These are phyloP conservation scores for Stichopus horrens DNA, from an alignment of 53 echinoderm and acorn worm species.

Conservation along the genomic window DNA sequence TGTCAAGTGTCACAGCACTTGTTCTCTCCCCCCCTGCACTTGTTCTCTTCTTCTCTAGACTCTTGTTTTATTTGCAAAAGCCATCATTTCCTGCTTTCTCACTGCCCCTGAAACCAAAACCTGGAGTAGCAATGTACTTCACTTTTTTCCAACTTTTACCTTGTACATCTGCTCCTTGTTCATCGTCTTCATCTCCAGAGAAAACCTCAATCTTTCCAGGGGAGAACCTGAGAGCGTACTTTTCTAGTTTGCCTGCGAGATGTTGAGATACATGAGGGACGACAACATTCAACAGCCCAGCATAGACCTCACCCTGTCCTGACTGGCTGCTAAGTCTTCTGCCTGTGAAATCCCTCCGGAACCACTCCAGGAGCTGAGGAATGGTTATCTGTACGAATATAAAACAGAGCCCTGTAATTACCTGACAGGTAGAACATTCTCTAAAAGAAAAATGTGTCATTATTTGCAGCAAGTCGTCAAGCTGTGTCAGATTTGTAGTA, in stretches of 20 bases:
- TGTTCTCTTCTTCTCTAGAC: too few species aligned
- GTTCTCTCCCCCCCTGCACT: too few species aligned
- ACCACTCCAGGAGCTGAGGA: constrained; percentile 89
- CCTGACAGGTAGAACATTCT: background rate
- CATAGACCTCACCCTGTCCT: constrained; percentile 69
- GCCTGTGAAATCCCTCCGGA: constrained; percentile 90
- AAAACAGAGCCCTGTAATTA: background rate
- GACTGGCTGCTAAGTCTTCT: constrained; percentile 59
- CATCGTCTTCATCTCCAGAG: background rate
- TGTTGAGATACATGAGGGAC: constrained; percentile 77
- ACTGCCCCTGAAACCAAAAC: too few species aligned
- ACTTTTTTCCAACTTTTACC: background rate
- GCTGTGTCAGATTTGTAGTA: too few species aligned
- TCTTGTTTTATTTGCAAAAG: too few species aligned
- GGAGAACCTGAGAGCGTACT: constrained; percentile 65
- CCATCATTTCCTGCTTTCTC: too few species aligned
- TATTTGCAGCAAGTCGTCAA: too few species aligned
- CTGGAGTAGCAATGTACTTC: too few species aligned
- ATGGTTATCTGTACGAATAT: constrained; percentile 62
- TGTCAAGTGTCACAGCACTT: too few species aligned
- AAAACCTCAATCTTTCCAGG: constrained; percentile 72
- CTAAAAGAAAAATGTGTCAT: too few species aligned
- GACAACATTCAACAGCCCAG: constrained; percentile 80
- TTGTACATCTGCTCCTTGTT: background rate
- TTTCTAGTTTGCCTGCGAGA: constrained; percentile 79